Evolutionary conservation across 2,113 vertebrate genomes (phyloP).

Genomic region (Microtus richardsoni): DNA sequence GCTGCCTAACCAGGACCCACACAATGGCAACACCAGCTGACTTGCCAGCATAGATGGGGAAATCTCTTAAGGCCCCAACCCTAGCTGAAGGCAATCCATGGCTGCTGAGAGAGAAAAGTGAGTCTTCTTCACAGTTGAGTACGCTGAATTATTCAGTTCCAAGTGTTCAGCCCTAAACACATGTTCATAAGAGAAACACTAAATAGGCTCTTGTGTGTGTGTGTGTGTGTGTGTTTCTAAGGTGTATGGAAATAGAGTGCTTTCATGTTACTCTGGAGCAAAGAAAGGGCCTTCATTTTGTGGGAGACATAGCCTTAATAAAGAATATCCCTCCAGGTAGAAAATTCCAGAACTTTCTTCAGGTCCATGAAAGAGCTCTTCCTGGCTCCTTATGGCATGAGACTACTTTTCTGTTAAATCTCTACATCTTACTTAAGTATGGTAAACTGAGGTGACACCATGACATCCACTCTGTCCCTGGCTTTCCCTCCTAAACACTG

Average conservation of each 20-base stretch:
- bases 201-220: not conserved
- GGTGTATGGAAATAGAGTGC: not conserved
- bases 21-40: not conserved
- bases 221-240: not conserved
- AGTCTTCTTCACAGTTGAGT: not conserved
- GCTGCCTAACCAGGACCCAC: not conserved
- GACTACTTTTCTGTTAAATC: not conserved
- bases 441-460: not conserved
- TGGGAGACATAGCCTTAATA: not conserved
- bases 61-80: not conserved
- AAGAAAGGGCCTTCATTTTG: not conserved
- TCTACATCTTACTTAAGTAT: not conserved
- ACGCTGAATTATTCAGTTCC: not conserved
- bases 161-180: not conserved
- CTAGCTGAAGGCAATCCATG: not conserved
- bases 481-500: not conserved
- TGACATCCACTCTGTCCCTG: not conserved
- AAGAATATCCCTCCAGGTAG: not conserved
- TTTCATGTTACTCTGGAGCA: not conserved
- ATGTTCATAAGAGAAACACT: not conserved
- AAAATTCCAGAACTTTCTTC: not conserved
- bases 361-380: not conserved
- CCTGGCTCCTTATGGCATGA: not conserved
- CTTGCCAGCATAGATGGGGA: too few species aligned
- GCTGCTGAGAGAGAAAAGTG: not conserved